Base-by-base conservation (phyloP, 2,888 invertebrate species). In the Tineola bisselliella region DNA sequence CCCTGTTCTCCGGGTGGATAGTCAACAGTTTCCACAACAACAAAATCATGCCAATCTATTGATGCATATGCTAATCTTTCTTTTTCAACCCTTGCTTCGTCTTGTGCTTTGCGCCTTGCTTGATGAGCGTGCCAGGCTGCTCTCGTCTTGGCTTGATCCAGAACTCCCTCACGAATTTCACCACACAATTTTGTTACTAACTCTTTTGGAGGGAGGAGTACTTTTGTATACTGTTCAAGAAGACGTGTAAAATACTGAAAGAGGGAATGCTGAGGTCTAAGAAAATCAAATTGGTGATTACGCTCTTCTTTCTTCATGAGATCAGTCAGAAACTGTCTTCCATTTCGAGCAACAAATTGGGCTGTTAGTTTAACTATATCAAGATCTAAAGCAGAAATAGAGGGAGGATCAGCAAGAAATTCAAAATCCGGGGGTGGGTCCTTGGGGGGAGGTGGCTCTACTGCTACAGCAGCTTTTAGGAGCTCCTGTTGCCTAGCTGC, bases 31-130 rank as follows among this genome's bases (percentile, higher is more conserved):
- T 99, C 99, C 0, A 99, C 99, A 0, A 99, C 99, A 0, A 99
- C 99, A 80, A 99, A 99, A 80, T 99, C 99, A 76, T 99, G 99
- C 99, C 99, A 99, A 77, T 99, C 99, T 65, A 99, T 98, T 72
- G 97, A 97, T 0, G 98, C 98, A 76, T 99, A 99, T 0, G 95
- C 95, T 30, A 95, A 91, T 75, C 99, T 90, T 79, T 99, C 99
- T 63, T 94, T 91, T 78, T 99, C 99, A 8, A 96, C 89, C 70
- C 97, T 95, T 65, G 98, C 98, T 73, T 99, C 98, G 74, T 98
- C 98, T 62, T 94, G 93, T 0, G 96, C 93, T 65, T 93, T 93
- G 70, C 98, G 95, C 0, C 95, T 91, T 70, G 98, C 97, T 77
- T 98, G 96, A 76, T 97, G 97, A 59, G 94, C 93, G 62, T 96